Percentiles rank a stretch among this genome's conserved stretches.
Evolutionary conservation across 2,113 vertebrate species (phyloP).

Genomic region (Girardinichthys multiradiatus): DNA sequence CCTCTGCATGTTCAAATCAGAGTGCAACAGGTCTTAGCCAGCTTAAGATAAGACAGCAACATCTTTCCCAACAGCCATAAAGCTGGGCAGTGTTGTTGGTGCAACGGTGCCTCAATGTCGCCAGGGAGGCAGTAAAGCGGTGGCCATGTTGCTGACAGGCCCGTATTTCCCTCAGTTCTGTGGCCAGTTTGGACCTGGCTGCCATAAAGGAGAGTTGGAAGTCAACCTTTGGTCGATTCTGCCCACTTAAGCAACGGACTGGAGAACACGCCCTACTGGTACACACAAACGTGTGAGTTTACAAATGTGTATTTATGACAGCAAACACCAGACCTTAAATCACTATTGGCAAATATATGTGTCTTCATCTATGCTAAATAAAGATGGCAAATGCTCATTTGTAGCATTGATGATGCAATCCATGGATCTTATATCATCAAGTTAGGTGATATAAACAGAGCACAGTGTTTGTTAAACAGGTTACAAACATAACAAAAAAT

Average conservation of each 20-base stretch:
- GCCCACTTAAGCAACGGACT: conserved; percentile 41
- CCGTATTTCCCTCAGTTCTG: conserved; percentile 25
- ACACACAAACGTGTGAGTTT: conserved; percentile 32
- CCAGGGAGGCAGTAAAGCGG: conserved; percentile 74
- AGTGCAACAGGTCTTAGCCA: conserved; percentile 31
- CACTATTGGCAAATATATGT: no score
- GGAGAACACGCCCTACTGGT: conserved; percentile 42
- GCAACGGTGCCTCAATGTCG: conserved; percentile 65
- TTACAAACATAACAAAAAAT: neutral
- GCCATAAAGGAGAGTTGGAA: conserved; percentile 82
- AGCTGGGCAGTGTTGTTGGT: conserved; percentile 48
- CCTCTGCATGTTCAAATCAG: neutral
- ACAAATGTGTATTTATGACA: conserved; percentile 5
- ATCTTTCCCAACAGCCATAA: conserved; percentile 74
- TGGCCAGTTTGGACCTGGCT: conserved; percentile 36
- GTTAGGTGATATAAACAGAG: neutral
- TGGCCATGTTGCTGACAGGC: conserved; percentile 60
- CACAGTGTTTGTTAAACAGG: neutral
- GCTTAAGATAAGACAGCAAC: conserved; percentile 66
- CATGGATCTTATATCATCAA: no score
- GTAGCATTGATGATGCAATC: neutral
- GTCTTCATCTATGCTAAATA: no score
- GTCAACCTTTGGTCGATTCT: conserved; percentile 78
- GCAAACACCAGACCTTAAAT: no score
- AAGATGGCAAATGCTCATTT: no score